These are phyloP conservation scores for Peromyscus leucopus DNA, from an alignment of 2,113 vertebrate genomes.

Conservation along the genomic window DNA sequence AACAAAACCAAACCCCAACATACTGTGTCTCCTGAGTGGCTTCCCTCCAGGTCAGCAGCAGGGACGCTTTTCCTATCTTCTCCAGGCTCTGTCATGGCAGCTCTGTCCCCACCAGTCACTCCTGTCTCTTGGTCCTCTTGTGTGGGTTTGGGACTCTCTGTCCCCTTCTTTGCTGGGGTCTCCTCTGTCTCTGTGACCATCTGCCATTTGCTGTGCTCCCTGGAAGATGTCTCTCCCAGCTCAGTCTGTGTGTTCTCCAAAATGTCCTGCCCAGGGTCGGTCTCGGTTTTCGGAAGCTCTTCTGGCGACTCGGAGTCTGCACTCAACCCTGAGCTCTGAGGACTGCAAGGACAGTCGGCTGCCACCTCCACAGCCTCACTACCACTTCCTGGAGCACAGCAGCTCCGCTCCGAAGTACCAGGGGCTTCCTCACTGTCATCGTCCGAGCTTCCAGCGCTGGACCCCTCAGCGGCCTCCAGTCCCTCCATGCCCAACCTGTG, in stretches of 20 bases:
- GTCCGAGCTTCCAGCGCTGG: slow-evolving; percentile 84
- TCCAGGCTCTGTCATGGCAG: not conserved
- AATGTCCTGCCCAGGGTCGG: not conserved
- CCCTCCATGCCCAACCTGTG: slow-evolving; percentile 90
- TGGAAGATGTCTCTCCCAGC: not conserved
- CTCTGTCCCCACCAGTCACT: slow-evolving; percentile 12
- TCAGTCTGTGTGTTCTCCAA: not conserved
- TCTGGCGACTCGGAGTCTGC: not conserved
- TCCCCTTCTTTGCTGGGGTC: not conserved
- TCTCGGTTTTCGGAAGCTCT: not conserved
- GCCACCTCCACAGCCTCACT: not conserved
- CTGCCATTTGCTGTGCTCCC: not conserved
- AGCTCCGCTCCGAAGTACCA: slow-evolving; percentile 68
- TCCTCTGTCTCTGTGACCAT: not conserved
- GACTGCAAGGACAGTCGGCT: slow-evolving; percentile 54
- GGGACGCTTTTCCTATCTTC: not conserved
- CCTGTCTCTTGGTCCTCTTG: slow-evolving; percentile 5
- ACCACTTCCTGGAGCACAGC: not conserved
- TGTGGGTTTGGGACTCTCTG: not conserved
- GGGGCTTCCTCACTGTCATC: slow-evolving; percentile 79
- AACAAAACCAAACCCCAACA: slow-evolving; percentile 56
- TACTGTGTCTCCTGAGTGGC: slow-evolving; percentile 74
- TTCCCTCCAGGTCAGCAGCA: slow-evolving; percentile 5
- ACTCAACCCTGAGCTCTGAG: not conserved
- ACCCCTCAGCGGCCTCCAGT: slow-evolving; percentile 85